A percentile compares a stretch with the other conserved stretches of the same genome.
Conservation (phyloP, 1,140 invertebrate genomes). For the Aradophagus sp. region DNA sequence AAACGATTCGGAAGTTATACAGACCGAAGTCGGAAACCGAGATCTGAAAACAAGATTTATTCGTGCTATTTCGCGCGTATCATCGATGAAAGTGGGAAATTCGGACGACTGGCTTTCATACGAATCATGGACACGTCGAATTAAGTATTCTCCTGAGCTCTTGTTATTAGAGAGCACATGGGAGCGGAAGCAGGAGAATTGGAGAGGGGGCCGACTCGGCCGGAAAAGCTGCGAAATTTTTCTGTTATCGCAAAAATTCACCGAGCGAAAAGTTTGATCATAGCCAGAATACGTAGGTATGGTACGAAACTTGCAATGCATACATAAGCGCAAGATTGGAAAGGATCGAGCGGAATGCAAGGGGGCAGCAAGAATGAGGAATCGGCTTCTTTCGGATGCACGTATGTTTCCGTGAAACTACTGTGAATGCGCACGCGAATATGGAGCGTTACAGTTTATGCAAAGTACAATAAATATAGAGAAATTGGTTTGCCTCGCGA, state of each 20-base stretch:
- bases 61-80: too few species aligned
- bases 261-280: conserved; percentile 50
- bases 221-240: conserved; percentile 35
- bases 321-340: conserved; percentile 54
- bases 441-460: conserved; percentile 42
- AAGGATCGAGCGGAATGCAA: conserved; percentile 48
- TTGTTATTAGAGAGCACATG: too few species aligned
- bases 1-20: too few species aligned
- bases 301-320: conserved; percentile 49
- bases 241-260: conserved; percentile 40
- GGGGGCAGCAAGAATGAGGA: conserved; percentile 41
- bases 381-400: conserved; percentile 50
- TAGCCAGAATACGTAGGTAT: conserved; percentile 44
- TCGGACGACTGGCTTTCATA: too few species aligned
- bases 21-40: too few species aligned
- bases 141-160: conserved; percentile 4
- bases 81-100: too few species aligned
- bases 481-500: conserved; percentile 35
- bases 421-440: conserved; percentile 41
- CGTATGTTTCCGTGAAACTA: conserved; percentile 49
- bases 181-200: too few species aligned
- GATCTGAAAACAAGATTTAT: too few species aligned
- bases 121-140: too few species aligned
- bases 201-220: too few species aligned
- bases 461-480: conserved; percentile 43